Base-by-base conservation (phyloP, 2,797 vertebrate species). In the Malacoctenus gilli region DNA sequence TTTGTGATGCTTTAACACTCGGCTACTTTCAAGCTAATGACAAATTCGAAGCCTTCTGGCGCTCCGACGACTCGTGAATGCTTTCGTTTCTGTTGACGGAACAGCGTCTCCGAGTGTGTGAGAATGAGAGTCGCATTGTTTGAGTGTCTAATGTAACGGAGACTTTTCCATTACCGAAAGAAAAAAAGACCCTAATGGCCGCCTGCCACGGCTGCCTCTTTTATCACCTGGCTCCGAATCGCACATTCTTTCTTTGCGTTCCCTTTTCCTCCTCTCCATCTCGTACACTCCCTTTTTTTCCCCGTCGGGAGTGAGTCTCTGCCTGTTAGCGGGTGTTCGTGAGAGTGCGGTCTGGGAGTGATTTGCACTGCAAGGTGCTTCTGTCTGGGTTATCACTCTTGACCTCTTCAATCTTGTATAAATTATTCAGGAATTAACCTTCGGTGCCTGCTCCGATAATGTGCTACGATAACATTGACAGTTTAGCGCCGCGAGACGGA, bases 141-240 rank as follows among this genome's bases (percentile, higher is more conserved):
- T 62, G 46, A 78, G 51, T 72, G 72, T 81, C 53, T 42, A 79
- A 75, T 75, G 65, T 78, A 73, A 66, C 75, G 47, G 53, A 63
- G 39, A 18, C 51, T 38, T 79, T n/a, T 79, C 66, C 50, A 57
- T 83, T 71, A 65, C 59, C 16, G 22, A 59, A 52, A 72, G n/a
- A n/a, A n/a, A n/a, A n/a, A n/a, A n/a, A n/a, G 5, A 28, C 46
- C 42, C 41, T 10, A 42, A 61, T 80, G 80, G 75, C 82, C 14
- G 38, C 31, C 31, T 74, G 79, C 77, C 81, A 77, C 63, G 14
- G 36, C 44, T 28, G 25, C 2, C 25, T 11, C 50, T 73, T 80
- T 80, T 73, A 83, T 82, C 74, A 77, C 77, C 69, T 75, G 73
- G 75, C 39, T 2, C 63, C 47, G 72, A 79, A 79, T 78, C 42